These are phyloP conservation scores for Merluccius polli DNA, from an alignment of 2,797 vertebrate genomes.

Conservation along the genomic window DNA sequence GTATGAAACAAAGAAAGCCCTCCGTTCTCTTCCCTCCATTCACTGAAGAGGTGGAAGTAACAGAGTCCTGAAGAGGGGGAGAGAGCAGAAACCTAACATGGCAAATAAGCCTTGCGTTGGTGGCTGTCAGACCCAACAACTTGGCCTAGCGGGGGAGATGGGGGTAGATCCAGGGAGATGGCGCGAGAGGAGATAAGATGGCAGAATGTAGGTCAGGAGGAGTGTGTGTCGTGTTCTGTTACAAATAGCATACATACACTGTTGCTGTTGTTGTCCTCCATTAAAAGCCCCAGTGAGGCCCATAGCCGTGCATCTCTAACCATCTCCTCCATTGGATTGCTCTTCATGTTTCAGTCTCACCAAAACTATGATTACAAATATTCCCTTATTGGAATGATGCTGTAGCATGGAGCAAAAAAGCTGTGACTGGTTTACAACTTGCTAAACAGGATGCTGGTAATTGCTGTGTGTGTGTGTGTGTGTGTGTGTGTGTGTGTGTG, in stretches of 20 bases:
- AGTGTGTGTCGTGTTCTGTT: not conserved
- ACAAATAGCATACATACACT: not conserved
- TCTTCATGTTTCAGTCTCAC: not conserved
- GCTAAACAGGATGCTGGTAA: slow-evolving; percentile 56
- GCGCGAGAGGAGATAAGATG: slow-evolving; percentile 4
- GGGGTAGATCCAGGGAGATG: too few relatives aligned
- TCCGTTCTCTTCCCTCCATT: not conserved
- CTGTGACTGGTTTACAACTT: slow-evolving; percentile 38
- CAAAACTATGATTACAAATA: not conserved
- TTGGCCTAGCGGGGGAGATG: slow-evolving; percentile 4
- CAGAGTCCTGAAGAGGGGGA: too few relatives aligned
- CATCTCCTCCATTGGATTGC: not conserved
- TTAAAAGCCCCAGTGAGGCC: slow-evolving; percentile 1
- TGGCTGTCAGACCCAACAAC: not conserved
- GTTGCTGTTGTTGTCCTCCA: not conserved
- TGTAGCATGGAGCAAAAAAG: slow-evolving; percentile 31
- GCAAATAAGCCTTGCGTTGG: not conserved
- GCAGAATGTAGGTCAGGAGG: not conserved
- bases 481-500: slow-evolving; percentile 7
- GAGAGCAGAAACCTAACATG: too few relatives aligned
- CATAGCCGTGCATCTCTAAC: slow-evolving; percentile 1
- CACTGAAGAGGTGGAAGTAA: too few relatives aligned
- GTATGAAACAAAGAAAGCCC: not conserved
- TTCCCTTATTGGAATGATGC: slow-evolving; percentile 5
- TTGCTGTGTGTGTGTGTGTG: slow-evolving; percentile 12